These are phyloP conservation scores for Acipenser oxyrinchus DNA, from an alignment of 2,797 vertebrate species.

Conservation along the genomic window DNA sequence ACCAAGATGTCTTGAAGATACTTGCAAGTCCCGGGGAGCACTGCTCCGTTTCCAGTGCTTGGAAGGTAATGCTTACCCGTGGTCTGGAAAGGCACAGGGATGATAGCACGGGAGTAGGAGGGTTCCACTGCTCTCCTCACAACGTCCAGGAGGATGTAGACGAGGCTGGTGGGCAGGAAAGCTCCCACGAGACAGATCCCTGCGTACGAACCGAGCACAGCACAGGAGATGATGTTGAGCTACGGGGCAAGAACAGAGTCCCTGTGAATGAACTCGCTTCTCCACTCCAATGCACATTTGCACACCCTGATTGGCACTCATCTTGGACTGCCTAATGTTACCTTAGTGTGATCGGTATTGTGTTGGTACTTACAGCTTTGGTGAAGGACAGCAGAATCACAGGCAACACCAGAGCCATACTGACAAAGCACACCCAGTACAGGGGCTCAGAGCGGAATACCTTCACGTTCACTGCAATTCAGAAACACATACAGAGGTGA, in stretches of 20 bases:
- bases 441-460: constrained; percentile 12
- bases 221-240: constrained; percentile 21
- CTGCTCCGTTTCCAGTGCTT: too few relatives aligned
- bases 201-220: constrained; percentile 18
- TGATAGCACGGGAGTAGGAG: constrained; percentile 13
- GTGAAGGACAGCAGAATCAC: constrained; percentile 12
- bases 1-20: too few relatives aligned
- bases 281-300: too few relatives aligned
- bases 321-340: too few relatives aligned
- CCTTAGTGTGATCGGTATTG: too few relatives aligned
- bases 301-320: too few relatives aligned
- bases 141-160: constrained; percentile 18
- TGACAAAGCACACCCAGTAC: constrained; percentile 15
- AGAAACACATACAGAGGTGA: background rate
- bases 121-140: constrained; percentile 18
- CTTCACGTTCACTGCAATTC: constrained; percentile 13
- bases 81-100: constrained; percentile 17
- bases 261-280: too few relatives aligned
- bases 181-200: constrained; percentile 10
- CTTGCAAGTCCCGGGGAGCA: too few relatives aligned
- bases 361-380: constrained; percentile 12
- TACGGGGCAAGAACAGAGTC: background rate
- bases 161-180: constrained; percentile 11
- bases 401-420: constrained; percentile 11
- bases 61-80: constrained; percentile 9